Conservation (phyloP, 2,888 invertebrate species). For the Amiota communis region DNA sequence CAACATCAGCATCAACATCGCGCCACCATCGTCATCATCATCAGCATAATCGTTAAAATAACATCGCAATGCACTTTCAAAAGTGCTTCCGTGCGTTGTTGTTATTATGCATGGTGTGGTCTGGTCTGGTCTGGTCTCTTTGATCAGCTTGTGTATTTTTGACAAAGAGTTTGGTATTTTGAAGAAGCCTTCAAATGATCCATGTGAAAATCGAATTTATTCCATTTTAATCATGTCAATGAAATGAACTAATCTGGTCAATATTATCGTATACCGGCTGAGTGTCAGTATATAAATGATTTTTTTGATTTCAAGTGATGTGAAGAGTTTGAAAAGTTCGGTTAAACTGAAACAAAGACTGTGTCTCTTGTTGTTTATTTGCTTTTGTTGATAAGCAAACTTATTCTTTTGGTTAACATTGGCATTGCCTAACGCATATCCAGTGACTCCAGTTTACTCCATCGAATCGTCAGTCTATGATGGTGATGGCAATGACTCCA, state of each 20-base stretch:
- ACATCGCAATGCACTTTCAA: conserved; percentile 59
- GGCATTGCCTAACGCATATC: conserved; percentile 11
- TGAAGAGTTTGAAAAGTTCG: too few relatives aligned
- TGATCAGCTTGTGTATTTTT: not conserved
- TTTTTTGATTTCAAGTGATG: too few relatives aligned
- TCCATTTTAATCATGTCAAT: too few relatives aligned
- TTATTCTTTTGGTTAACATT: conserved; percentile 3
- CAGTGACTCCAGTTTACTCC: not conserved
- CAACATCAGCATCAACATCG: not conserved
- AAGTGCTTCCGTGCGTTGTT: conserved; percentile 47
- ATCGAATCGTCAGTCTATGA: not conserved
- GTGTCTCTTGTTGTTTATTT: not conserved
- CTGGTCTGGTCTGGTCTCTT: not conserved
- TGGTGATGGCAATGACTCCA: conserved; percentile 26
- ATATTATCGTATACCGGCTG: too few relatives aligned
- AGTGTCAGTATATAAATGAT: too few relatives aligned
- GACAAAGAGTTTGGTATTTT: not conserved
- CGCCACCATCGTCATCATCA: conserved; percentile 28
- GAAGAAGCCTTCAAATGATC: too few relatives aligned
- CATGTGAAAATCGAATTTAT: too few relatives aligned
- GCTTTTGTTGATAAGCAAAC: conserved; percentile 11
- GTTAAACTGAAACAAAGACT: too few relatives aligned
- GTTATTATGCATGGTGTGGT: not conserved
- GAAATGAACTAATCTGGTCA: too few relatives aligned
- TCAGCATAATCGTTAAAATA: conserved; percentile 54